Percentiles rank a stretch among this genome's conserved stretches.
phyloP scores from a whole-genome alignment of 2,113 vertebrate species.

The Melanostigma gelatinosum region DNA sequence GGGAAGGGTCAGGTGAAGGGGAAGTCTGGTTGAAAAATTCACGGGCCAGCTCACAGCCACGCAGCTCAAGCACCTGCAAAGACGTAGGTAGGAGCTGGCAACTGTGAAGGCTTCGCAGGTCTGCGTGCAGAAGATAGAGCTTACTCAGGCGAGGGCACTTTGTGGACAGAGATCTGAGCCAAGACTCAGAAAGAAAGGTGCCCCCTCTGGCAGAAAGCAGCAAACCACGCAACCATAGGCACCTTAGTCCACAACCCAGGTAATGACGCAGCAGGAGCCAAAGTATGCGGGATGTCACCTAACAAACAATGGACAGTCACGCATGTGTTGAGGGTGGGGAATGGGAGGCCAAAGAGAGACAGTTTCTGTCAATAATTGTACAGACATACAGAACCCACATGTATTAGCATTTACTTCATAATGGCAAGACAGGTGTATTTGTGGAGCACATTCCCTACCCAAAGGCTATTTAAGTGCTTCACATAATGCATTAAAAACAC shows the following conservation, averaged over 20 bases:
- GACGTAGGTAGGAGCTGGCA: constrained; percentile 78
- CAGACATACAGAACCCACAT: constrained; percentile 26
- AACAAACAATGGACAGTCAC: constrained; percentile 39
- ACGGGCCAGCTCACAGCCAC: constrained; percentile 79
- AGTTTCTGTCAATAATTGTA: constrained; percentile 23
- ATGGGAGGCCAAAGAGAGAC: constrained; percentile 11
- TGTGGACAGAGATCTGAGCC: constrained; percentile 80
- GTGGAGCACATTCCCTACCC: constrained; percentile 1
- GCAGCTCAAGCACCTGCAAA: constrained; percentile 80
- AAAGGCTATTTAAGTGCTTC: constrained; percentile 9
- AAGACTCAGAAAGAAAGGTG: constrained; percentile 82
- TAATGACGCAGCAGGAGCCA: constrained; percentile 84
- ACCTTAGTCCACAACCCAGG: constrained; percentile 81
- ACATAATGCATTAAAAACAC: not conserved
- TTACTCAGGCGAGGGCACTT: constrained; percentile 82
- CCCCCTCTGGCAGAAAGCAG: constrained; percentile 81
- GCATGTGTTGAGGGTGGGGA: not conserved
- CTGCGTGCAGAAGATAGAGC: constrained; percentile 79
- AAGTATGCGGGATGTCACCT: constrained; percentile 83
- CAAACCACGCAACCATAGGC: constrained; percentile 80
- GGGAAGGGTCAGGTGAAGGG: constrained; percentile 24
- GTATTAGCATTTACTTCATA: not conserved
- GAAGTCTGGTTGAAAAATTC: constrained; percentile 77
- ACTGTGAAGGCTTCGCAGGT: constrained; percentile 77
- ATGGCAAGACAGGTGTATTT: not conserved